Percentiles rank a stretch among this genome's conserved stretches.
These are phyloP conservation scores for Lasaia peninsularis DNA, from an alignment of 1,140 invertebrate species.

Conservation along the genomic window DNA sequence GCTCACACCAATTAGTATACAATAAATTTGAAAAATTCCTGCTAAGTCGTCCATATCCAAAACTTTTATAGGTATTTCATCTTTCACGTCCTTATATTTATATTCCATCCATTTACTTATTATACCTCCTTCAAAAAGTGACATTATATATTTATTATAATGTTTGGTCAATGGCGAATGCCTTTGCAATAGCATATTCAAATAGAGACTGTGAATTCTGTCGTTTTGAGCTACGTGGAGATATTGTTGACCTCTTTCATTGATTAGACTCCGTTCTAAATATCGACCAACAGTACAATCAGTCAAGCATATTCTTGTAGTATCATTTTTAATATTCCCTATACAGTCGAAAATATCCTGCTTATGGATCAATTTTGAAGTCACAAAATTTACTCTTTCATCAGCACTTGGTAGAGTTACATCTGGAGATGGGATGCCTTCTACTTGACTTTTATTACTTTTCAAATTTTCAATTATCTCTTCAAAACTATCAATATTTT, in stretches of 20 bases:
- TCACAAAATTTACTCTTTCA: conserved; percentile 52
- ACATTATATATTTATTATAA: conserved; percentile 52
- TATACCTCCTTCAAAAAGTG: conserved; percentile 37
- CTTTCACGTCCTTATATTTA: conserved; percentile 31
- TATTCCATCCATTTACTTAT: conserved; percentile 39
- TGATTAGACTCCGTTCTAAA: conserved; percentile 51
- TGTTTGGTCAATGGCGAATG: conserved; percentile 47
- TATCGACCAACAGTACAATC: conserved; percentile 66
- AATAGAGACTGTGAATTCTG: conserved; percentile 63
- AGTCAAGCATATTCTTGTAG: conserved; percentile 56
- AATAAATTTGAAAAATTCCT: conserved; percentile 51
- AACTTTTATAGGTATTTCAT: conserved; percentile 28
- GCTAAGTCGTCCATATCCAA: conserved; percentile 33
- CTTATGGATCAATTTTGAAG: conserved; percentile 43
- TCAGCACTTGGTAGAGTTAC: conserved; percentile 54
- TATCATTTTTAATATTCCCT: conserved; percentile 48
- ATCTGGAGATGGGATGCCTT: conserved; percentile 68
- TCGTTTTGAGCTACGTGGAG: conserved; percentile 58
- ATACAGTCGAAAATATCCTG: conserved; percentile 54
- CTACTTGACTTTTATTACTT: conserved; percentile 31
- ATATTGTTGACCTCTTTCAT: conserved; percentile 60
- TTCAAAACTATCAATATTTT: conserved; percentile 65
- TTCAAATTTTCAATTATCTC: conserved; percentile 62
- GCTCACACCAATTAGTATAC: conserved; percentile 33
- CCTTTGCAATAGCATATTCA: conserved; percentile 36